Conservation (phyloP, 2,113 vertebrate species). For the Pandion haliaetus region DNA sequence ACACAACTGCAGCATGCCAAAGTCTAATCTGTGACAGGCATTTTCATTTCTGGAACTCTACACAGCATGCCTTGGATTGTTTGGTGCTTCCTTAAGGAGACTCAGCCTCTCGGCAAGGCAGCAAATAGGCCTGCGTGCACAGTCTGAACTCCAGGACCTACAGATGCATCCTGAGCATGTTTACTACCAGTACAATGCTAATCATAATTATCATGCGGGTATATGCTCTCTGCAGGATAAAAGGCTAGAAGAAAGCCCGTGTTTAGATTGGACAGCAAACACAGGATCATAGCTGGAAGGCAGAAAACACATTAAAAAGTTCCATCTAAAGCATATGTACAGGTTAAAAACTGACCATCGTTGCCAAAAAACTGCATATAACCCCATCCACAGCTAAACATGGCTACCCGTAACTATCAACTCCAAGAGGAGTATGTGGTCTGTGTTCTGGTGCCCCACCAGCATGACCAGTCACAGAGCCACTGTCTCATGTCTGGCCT, state of each 20-base stretch:
- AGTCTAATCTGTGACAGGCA: not conserved
- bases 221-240: not conserved
- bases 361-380: not conserved
- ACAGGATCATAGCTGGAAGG: not conserved
- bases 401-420: not conserved
- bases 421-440: not conserved
- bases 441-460: not conserved
- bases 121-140: not conserved
- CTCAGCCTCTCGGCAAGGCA: not conserved
- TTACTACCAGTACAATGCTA: not conserved
- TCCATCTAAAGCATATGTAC: not conserved
- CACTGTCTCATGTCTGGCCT: not conserved
- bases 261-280: not conserved
- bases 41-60: not conserved
- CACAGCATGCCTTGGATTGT: not conserved
- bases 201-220: not conserved
- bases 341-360: conserved; percentile 23
- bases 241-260: not conserved
- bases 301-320: not conserved
- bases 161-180: not conserved
- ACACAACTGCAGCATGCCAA: not conserved
- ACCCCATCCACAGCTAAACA: not conserved
- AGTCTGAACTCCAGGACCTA: not conserved
- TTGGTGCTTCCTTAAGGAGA: not conserved
- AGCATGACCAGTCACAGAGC: not conserved